Evolutionary conservation across 2,113 vertebrate species (phyloP).

Genomic region (Lophura nycthemera): DNA sequence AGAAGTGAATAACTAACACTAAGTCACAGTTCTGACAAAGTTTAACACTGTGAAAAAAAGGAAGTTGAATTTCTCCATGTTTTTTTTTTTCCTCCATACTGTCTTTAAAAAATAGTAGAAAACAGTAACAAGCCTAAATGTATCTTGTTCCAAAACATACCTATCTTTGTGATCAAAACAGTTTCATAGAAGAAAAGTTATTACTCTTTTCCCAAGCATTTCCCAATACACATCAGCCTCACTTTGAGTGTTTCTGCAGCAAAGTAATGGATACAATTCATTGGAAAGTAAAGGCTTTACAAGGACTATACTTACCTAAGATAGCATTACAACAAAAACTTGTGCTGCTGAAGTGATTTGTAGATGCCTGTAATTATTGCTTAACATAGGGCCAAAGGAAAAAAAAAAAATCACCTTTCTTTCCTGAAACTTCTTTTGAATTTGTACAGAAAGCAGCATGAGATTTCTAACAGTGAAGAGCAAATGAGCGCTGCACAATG

Average conservation of each 20-base stretch:
- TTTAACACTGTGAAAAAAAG: not conserved
- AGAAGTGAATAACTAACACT: not conserved
- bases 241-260: not conserved
- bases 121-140: not conserved
- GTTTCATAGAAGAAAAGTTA: not conserved
- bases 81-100: not conserved
- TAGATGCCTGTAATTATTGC: not conserved
- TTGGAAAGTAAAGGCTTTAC: slow-evolving; percentile 4
- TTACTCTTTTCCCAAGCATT: not conserved
- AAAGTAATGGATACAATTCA: not conserved
- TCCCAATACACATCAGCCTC: not conserved
- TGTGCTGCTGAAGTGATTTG: not conserved
- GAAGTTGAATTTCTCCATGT: not conserved
- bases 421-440: not conserved
- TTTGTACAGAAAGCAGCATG: not conserved
- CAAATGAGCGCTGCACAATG: rapidly evolving
- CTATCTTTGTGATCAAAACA: not conserved
- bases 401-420: not conserved
- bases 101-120: not conserved
- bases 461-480: not conserved
- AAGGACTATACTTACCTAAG: not conserved
- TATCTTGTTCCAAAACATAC: not conserved
- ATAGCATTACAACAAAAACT: not conserved
- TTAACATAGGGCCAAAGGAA: not conserved
- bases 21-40: not conserved